Base-by-base conservation (phyloP, 1,140 invertebrate species). In the Thalassaphorura encarpata region DNA sequence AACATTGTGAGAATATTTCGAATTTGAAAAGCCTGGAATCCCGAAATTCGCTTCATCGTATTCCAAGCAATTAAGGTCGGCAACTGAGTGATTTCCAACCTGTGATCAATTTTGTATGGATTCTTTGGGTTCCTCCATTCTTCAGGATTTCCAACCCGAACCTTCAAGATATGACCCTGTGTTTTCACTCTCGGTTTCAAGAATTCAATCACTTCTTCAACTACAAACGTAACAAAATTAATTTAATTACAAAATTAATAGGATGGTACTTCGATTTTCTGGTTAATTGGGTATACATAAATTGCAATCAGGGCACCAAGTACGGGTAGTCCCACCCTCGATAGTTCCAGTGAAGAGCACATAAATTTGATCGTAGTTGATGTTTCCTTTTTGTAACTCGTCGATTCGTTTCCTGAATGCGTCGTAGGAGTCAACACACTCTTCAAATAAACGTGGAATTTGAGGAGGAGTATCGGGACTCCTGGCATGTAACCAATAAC, bases 41-140 rank as follows among this genome's bases (percentile, higher is more conserved):
- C 45, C 4, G 45, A 47, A 19, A 47, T 6, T 47, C 28, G 23
- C 24, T 47, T 47, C 45, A 47, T 47, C 28, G 45, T 47, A 27
- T 47, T 47, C 45, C 45, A 47, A 11, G 45, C 45, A 6, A 47
- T 21, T 21, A 47, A 8, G 19, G 45, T 47, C 5, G 45, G 45
- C 6, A 47, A 27, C 24, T 47, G 23, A 6, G 45, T 6, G 24
- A 47, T 5, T 6, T 26, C 21, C 11, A 47, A 26, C 4, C 45
- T 21, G 5, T 21, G 45, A 26, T 47, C 45, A 6, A 21, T 5
- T 47, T 26, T 47, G 45, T 26, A 47, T 11, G 45, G 45, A 27
- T 47, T 47, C 4, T 47, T 21, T 6, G 5, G 8, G 45, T 47
- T 8, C 18, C 24, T 47, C 45, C 45, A 47, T 24, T 47, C 45